phyloP scores from a whole-genome alignment of 1,140 invertebrate genomes.

The fruit fly (Drosophila melanogaster) region DNA sequence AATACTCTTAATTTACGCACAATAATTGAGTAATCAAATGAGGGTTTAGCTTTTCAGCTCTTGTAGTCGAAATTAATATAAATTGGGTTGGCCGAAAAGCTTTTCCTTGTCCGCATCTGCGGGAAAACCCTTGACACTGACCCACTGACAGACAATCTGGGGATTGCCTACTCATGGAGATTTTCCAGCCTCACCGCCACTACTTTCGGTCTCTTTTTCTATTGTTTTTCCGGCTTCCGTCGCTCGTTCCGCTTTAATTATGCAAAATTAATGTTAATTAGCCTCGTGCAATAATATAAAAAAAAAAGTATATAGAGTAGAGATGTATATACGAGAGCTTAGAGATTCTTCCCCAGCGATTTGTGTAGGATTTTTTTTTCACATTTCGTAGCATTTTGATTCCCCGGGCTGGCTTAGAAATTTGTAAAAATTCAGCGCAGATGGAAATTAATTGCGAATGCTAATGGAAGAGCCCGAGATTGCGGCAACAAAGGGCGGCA shows the following conservation, averaged over 20 bases:
- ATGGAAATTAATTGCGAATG: constrained; percentile 74
- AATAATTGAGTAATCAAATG: constrained; percentile 49
- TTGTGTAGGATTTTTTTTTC: constrained; percentile 36
- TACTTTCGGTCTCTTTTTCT: constrained; percentile 26
- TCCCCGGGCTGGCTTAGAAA: constrained; percentile 44
- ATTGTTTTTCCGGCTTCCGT: constrained; percentile 37
- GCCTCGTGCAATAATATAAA: constrained; percentile 66
- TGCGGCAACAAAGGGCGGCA: constrained; percentile 15
- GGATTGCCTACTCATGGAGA: constrained; percentile 3
- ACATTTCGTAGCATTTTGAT: constrained; percentile 28
- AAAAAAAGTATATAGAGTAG: constrained; percentile 25
- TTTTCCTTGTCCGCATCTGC: constrained; percentile 25
- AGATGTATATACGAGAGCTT: constrained; percentile 23
- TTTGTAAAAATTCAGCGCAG: constrained; percentile 59
- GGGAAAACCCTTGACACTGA: constrained; percentile 42
- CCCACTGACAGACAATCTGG: constrained; percentile 30
- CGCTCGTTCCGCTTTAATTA: constrained; percentile 63
- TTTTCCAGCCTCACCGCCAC: not conserved
- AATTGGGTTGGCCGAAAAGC: constrained; percentile 31
- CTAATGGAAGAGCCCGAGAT: constrained; percentile 61
- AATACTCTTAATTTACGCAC: constrained; percentile 38
- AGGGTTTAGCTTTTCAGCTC: constrained; percentile 14
- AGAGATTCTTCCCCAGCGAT: constrained; percentile 39
- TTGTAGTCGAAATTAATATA: constrained; percentile 38
- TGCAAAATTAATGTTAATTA: constrained; percentile 83